Evolutionary conservation across 2,113 vertebrate species (phyloP), one percentile per base, ranked within the genome.

Genomic region (Alces alces): DNA sequence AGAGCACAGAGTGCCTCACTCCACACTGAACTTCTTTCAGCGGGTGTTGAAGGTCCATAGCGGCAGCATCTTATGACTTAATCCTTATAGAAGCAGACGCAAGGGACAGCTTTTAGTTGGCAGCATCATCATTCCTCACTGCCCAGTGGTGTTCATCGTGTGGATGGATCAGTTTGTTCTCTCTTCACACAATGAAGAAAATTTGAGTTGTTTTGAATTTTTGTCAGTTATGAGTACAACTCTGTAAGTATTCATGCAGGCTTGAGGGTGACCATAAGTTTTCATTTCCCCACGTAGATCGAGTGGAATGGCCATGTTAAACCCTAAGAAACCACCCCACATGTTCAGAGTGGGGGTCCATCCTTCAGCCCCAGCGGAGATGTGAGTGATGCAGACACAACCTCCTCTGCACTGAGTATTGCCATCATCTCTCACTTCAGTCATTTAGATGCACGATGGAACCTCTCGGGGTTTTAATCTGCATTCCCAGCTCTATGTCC

Each of bases 361-460:
- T 4, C 8, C 50, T 36, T 12, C 79, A 25, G 33, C 19, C 39
- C 61, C 88, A 17, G 21, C 21, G 14, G 52, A 83, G 80, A 14
- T 19, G 0, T 13, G 28, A 70, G n/a, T 3, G 30, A 33, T 0
- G 17, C 28, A 21, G 47, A n/a, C 3, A 3, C 28, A 2, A 11
- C 28, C n/a, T 27, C 30, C 5, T 3, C 50, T 15, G 73, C 54
- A 10, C 7, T 12, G 5, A 6, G 28, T 27, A 7, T 0, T 11
- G 9, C 4, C 10, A 2, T 27, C 1, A 1, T 0, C 6, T 36
- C 16, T 23, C 23, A 15, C 47, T 50, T 27, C 15, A 30, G 8
- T 66, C 23, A 0, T 4, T 9, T 1, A 9, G n/a, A 19, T 3
- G 30, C 10, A n/a, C 7, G 0, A 4, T 12, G 5, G 27, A 4